Evolutionary conservation across 1,140 invertebrate genomes (phyloP).

Genomic region (Drosophila obscura): DNA sequence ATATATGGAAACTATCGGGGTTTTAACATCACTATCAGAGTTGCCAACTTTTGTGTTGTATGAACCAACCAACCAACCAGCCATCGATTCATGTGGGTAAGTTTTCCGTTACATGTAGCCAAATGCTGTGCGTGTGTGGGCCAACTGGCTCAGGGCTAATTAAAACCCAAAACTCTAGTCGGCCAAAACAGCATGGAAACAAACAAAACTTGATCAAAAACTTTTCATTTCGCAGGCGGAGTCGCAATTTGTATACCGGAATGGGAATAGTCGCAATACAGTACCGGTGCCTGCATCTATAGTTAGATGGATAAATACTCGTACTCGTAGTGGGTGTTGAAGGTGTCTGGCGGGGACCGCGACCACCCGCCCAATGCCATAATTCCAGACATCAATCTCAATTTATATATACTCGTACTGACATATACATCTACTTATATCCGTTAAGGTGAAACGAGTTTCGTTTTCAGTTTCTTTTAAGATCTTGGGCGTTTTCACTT

Average conservation of each 20-base stretch:
- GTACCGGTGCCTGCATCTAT: too few relatives aligned
- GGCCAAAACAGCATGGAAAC: slow-evolving; percentile 34
- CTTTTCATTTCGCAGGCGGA: slow-evolving; percentile 54
- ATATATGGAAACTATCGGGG: too few relatives aligned
- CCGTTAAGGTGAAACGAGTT: slow-evolving; percentile 45
- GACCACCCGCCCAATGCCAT: slow-evolving; percentile 12
- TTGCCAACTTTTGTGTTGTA: slow-evolving; percentile 24
- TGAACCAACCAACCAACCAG: too few relatives aligned
- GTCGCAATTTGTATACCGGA: slow-evolving; percentile 8
- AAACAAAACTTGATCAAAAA: slow-evolving; percentile 28
- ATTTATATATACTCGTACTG: slow-evolving; percentile 40
- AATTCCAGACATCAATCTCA: slow-evolving; percentile 64
- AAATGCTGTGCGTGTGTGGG: slow-evolving; percentile 49
- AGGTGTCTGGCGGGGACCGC: slow-evolving; percentile 16
- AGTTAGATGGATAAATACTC: slow-evolving; percentile 6
- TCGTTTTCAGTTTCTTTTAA: slow-evolving; percentile 64
- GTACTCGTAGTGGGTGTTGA: slow-evolving; percentile 24
- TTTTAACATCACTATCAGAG: neutral
- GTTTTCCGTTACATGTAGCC: slow-evolving; percentile 70
- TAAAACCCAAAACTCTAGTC: slow-evolving; percentile 52
- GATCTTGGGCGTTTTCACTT: slow-evolving; percentile 61
- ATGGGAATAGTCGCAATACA: slow-evolving; percentile 8
- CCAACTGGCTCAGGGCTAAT: slow-evolving; percentile 78
- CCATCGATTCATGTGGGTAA: slow-evolving; percentile 17
- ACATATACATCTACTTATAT: slow-evolving; percentile 9